Evolutionary conservation across 1,140 invertebrate species (phyloP), one percentile per base, ranked within the genome.

Genomic region (Cryptotermes secundus): DNA sequence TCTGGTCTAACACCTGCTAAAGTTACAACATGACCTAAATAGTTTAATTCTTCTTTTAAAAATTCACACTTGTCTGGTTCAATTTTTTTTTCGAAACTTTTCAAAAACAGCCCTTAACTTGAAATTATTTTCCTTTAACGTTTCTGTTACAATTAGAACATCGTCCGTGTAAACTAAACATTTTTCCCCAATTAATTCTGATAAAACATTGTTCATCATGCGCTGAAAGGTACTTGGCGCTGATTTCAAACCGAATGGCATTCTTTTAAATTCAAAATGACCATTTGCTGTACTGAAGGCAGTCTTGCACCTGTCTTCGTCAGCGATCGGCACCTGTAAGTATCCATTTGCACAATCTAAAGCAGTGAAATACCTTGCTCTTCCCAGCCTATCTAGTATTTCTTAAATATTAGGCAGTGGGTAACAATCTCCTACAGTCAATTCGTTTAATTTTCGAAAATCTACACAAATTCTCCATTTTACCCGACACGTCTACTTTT

Each of bases 231-330:
- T 87, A 1, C 87, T 87, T 10, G 89, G 88, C 0, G 88, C 88
- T 85, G 89, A 89, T 26, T 86, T 84, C 72, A 90, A 83, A 4
- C 90, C 91, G 87, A 87, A 90, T 84, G 86, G 34, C 86, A 89
- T 87, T 45, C 87, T 59, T 12, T 86, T 86, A 83, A 86, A 91
- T 83, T 90, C 86, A 79, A 84, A 90, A 59, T 88, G 86, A 4
- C 87, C 87, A 12, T 86, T 83, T 49, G 85, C 87, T 72, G 88
- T 88, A 0, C 87, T 86, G 85, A 92, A 92, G 0, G 90, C 90
- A 1, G 91, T 92, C 86, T 92, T 92, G 14, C 88, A 86, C 34
- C 82, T 86, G 85, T 89, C 88, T n/a, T 88, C 82, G 87, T 86
- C 79, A 19, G n/a, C 24, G 9, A 82, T 24, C 4, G 79, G 80